Evolutionary conservation across 2,888 invertebrate species (phyloP).

Genomic region (Mayetiola destructor): DNA sequence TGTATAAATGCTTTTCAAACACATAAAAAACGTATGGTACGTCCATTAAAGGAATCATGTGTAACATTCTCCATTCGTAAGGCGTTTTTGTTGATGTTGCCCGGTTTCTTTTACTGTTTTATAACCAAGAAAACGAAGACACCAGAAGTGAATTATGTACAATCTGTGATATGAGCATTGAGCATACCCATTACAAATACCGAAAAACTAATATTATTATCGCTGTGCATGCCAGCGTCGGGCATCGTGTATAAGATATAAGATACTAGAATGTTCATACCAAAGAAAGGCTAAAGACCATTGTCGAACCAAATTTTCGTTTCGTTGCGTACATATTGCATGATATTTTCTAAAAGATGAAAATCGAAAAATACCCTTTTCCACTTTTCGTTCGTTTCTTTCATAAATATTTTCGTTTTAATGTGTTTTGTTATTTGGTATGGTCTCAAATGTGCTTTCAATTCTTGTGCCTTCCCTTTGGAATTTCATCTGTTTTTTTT

Average conservation of each 20-base stretch:
- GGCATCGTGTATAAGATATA: background rate
- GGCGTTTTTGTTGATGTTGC: background rate
- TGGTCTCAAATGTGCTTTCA: background rate
- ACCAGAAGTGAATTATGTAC: slow-evolving; percentile 9
- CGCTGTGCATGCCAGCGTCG: background rate
- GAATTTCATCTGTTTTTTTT: background rate
- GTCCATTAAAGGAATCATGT: slow-evolving; percentile 13
- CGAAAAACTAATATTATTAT: slow-evolving; percentile 9
- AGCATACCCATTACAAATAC: slow-evolving; percentile 7
- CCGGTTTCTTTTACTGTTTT: background rate
- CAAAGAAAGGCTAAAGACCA: too few relatives aligned
- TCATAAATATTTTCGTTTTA: slow-evolving; percentile 12
- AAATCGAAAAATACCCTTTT: slow-evolving; percentile 9
- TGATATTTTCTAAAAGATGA: background rate
- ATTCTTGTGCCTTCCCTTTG: background rate
- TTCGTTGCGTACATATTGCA: slow-evolving; percentile 2
- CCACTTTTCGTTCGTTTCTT: background rate
- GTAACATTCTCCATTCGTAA: slow-evolving; percentile 10
- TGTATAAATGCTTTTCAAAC: slow-evolving; percentile 12
- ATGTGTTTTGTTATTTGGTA: slow-evolving; percentile 1
- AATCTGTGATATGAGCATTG: background rate
- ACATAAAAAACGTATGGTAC: slow-evolving; percentile 10
- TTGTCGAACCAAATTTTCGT: too few relatives aligned
- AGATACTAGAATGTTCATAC: too few relatives aligned
- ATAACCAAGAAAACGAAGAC: too few relatives aligned